A percentile compares a stretch with the other conserved stretches of the same genome.
These are phyloP conservation scores for Odontomyia ornata DNA, from an alignment of 2,888 invertebrate genomes.

Conservation along the genomic window DNA sequence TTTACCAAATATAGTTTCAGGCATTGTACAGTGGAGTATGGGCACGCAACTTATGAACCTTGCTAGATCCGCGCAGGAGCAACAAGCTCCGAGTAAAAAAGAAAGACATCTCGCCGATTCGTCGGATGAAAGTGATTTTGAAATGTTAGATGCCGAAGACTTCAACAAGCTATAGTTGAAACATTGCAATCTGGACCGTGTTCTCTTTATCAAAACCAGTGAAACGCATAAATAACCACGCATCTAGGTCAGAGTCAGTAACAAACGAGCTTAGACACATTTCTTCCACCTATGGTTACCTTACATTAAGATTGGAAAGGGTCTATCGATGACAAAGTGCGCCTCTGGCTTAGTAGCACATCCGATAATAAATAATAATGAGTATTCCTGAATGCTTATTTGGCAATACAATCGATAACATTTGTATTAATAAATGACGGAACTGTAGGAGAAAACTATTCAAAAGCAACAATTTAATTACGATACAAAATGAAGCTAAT, in stretches of 20 bases:
- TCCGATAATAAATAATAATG: constrained; percentile 1
- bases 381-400: constrained; percentile 10
- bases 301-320: background rate
- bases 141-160: constrained; percentile 62
- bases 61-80: constrained; percentile 38
- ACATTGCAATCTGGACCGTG: background rate
- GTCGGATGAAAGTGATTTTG: constrained; percentile 63
- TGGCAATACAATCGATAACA: constrained; percentile 22
- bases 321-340: background rate
- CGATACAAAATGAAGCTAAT: background rate
- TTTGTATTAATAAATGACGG: background rate
- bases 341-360: background rate
- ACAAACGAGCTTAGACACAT: background rate
- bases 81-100: constrained; percentile 34
- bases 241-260: constrained; percentile 2
- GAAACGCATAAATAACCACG: constrained; percentile 23
- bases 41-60: constrained; percentile 32
- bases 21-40: constrained; percentile 57
- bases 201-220: constrained; percentile 6
- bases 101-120: constrained; percentile 45
- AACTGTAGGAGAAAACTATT: background rate
- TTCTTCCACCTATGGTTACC: background rate
- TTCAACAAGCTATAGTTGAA: constrained; percentile 45
- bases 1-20: constrained; percentile 57
- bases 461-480: background rate